Evolutionary conservation across 2,113 vertebrate species (phyloP), one percentile per base, ranked within the genome.

Genomic region (Pachypanchax playfairii): DNA sequence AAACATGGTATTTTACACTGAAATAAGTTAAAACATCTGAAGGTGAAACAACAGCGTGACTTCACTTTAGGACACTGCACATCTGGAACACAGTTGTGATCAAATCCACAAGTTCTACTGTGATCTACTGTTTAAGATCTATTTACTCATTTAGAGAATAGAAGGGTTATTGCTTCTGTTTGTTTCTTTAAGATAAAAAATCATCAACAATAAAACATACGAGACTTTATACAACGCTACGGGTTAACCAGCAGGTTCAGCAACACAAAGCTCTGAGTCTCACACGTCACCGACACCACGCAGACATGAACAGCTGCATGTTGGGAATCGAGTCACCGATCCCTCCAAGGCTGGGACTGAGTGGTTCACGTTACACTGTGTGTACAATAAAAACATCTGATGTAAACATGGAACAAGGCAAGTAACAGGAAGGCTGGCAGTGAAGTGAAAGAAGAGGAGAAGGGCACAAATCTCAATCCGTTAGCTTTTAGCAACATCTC

Each of bases 321-420:
- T 0, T 10, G 41, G n/a, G 21, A 63, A 44, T 2, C 22, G 4
- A 24, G 17, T 42, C 29, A 60, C 62, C 65, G 35, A 66, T 26
- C 26, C 35, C n/a, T 42, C 10, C 20, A 25, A 8, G 49, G 65
- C 62, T 41, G 54, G 51, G 47, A 57, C 57, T 55, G 29, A 58
- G 41, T 18, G 38, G 29, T 54, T 31, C 7, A 41, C 41, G 11
- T 31, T 31, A 31, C 4, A 31, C 29, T 6, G 2, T 1, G 38
- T 44, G 6, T 52, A 44, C 36, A 42, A 47, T 24, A 6, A 21
- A 5, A 4, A 25, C 12, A 31, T 15, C 33, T 46, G 14, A 41
- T 67, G 80, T 79, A 67, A 81, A 87, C 65, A 57, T 33, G 9
- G 42, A 66, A 74, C 58, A 69, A 83, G 73, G 81, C 83, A 79